These are phyloP conservation scores for Tridacna crocea DNA, from an alignment of 2,888 invertebrate genomes.

Conservation along the genomic window DNA sequence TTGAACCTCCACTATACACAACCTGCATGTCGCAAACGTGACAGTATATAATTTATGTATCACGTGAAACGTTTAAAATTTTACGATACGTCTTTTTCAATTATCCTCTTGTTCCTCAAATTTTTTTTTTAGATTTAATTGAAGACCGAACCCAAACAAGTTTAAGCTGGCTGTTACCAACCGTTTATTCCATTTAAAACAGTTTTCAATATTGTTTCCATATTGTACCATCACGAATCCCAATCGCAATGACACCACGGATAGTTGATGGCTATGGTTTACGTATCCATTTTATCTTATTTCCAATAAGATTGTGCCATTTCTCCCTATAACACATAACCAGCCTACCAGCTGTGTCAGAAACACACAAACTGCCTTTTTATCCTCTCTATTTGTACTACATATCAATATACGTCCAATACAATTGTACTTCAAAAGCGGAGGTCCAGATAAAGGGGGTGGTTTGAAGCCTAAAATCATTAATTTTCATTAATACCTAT, in stretches of 20 bases:
- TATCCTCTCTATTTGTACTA: not conserved
- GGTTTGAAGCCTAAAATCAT: not conserved
- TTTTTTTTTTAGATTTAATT: not conserved
- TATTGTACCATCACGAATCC: constrained; percentile 4
- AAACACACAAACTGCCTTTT: not conserved
- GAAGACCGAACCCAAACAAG: not conserved
- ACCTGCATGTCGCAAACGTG: constrained; percentile 70
- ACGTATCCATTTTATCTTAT: constrained; percentile 7
- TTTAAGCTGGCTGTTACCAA: not conserved
- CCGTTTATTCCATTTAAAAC: not conserved
- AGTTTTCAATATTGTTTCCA: not conserved
- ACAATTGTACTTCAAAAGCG: not conserved
- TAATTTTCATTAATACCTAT: not conserved
- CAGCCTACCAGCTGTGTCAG: constrained; percentile 14
- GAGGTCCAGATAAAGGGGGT: not conserved
- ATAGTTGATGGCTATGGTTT: constrained; percentile 5
- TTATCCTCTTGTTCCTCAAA: not conserved
- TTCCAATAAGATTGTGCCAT: constrained; percentile 6
- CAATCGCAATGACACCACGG: constrained; percentile 10
- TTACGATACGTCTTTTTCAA: not conserved
- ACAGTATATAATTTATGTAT: not conserved
- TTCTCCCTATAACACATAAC: not conserved
- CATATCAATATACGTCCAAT: not conserved
- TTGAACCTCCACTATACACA: constrained; percentile 77
- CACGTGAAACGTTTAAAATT: not conserved